Evolutionary conservation across 2,888 invertebrate genomes (phyloP).

Genomic region (Chrysolina americana): DNA sequence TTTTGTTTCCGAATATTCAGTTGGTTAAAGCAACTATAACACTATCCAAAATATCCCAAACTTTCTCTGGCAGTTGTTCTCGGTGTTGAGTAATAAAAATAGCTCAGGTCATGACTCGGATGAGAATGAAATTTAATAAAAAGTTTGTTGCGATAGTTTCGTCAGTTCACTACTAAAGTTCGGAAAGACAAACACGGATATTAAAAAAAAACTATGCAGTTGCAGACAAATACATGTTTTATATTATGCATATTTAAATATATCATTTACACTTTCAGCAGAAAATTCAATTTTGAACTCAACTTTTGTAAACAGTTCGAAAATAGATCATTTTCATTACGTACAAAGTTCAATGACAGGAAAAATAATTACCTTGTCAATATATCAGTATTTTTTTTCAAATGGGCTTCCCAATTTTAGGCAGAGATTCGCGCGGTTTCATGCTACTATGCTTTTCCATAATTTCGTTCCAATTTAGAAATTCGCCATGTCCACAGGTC

Average conservation of each 20-base stretch:
- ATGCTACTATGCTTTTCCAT: neutral
- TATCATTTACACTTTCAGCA: too few relatives aligned
- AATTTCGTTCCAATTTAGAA: neutral
- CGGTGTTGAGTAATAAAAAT: constrained; percentile 12
- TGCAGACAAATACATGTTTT: constrained; percentile 8
- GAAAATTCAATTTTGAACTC: too few relatives aligned
- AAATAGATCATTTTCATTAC: too few relatives aligned
- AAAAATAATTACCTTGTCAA: too few relatives aligned
- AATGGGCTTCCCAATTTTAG: neutral
- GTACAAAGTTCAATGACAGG: too few relatives aligned
- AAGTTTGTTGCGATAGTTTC: constrained; percentile 2
- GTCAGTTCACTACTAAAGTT: constrained; percentile 12
- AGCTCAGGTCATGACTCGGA: neutral
- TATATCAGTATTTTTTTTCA: too few relatives aligned
- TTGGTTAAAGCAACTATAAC: neutral
- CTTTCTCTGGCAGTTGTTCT: neutral
- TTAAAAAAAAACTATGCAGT: constrained; percentile 3
- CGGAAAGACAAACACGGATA: constrained; percentile 3
- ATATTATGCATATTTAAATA: too few relatives aligned
- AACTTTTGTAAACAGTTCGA: too few relatives aligned
- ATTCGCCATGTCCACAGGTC: neutral
- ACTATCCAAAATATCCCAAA: neutral
- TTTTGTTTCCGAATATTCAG: neutral
- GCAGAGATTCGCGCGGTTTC: neutral
- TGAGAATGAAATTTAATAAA: constrained; percentile 12